Evolutionary conservation across 2,888 invertebrate genomes (phyloP).

Genomic region (Hirtodrosophila duncani): DNA sequence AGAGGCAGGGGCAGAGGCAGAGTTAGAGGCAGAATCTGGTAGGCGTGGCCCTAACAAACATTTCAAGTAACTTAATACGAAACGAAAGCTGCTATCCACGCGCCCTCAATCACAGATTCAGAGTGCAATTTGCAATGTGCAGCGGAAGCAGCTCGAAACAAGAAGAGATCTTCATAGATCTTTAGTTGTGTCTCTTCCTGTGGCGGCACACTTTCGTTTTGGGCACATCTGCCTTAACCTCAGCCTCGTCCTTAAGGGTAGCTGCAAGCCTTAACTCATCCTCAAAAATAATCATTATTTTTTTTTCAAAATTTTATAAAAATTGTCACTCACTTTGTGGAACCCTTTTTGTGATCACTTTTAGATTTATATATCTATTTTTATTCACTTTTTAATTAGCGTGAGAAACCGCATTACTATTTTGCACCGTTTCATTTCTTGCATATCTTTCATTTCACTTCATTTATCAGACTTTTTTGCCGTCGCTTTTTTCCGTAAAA

Average conservation of each 20-base stretch:
- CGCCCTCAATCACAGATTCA: constrained; percentile 27
- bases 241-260: too few species aligned
- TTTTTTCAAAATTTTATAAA: too few species aligned
- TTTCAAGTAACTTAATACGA: constrained; percentile 51
- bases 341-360: constrained; percentile 43
- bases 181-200: constrained; percentile 29
- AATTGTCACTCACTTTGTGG: constrained; percentile 60
- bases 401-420: constrained; percentile 63
- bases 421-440: constrained; percentile 8
- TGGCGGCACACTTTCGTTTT: constrained; percentile 27
- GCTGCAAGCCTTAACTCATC: too few species aligned
- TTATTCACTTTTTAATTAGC: constrained; percentile 49
- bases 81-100: constrained; percentile 61
- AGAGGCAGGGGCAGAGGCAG: constrained; percentile 3
- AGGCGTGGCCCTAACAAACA: constrained; percentile 40
- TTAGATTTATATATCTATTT: constrained; percentile 5
- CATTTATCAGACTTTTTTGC: constrained; percentile 19
- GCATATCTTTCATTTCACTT: constrained; percentile 6
- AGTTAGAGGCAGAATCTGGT: not conserved
- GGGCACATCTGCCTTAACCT: constrained; percentile 58
- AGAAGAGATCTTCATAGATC: constrained; percentile 7
- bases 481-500: constrained; percentile 23
- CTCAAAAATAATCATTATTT: too few species aligned
- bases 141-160: constrained; percentile 48
- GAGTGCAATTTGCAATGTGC: constrained; percentile 52